These are phyloP conservation scores for Adelosebastes latens DNA, from an alignment of 2,797 vertebrate species.

Conservation along the genomic window DNA sequence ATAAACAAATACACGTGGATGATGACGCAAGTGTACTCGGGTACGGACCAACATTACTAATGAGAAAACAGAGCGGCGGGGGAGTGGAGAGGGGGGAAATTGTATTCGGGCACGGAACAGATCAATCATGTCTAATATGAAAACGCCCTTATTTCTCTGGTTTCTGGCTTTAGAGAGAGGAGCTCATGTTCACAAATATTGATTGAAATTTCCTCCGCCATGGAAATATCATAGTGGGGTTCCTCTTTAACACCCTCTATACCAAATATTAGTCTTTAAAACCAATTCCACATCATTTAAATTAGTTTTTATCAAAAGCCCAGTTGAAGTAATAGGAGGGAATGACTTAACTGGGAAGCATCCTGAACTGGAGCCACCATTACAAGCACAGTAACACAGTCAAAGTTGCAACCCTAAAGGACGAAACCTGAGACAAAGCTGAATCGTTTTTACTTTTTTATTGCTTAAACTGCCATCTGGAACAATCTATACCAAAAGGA, in stretches of 20 bases:
- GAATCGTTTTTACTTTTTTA: slow-evolving; percentile 81
- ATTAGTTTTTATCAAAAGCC: not conserved
- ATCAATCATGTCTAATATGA: too few relatives aligned
- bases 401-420: not conserved
- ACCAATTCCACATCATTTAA: not conserved
- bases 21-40: too few relatives aligned
- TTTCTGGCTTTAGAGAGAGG: too few relatives aligned
- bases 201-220: too few relatives aligned
- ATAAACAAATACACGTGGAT: too few relatives aligned
- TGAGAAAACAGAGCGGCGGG: too few relatives aligned
- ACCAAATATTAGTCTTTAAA: not conserved
- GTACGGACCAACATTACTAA: too few relatives aligned
- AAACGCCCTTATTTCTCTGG: too few relatives aligned
- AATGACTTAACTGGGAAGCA: not conserved
- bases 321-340: not conserved
- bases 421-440: slow-evolving; percentile 10
- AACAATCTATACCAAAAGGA: slow-evolving; percentile 98
- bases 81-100: too few relatives aligned
- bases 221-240: too few relatives aligned
- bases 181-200: too few relatives aligned
- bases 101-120: too few relatives aligned
- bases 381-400: not conserved
- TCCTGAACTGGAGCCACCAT: not conserved
- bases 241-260: not conserved
- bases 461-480: slow-evolving; percentile 95